Conservation (phyloP, 64 coral and sea anemone species). For the Catalaphyllia jardinei region DNA sequence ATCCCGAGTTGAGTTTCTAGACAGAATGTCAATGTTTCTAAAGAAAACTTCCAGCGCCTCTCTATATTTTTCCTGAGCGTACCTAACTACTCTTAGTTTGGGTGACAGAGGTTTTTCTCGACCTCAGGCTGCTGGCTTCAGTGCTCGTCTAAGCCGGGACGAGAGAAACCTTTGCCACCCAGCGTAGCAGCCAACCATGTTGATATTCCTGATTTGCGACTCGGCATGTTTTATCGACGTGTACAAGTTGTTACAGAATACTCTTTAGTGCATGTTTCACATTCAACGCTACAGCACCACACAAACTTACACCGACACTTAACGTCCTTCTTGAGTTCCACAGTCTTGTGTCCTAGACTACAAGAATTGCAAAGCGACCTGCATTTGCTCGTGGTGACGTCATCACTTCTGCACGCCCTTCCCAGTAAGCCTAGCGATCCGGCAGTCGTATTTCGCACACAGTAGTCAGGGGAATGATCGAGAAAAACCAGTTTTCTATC, state of each 20-base stretch:
- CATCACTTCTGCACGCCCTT: slow-evolving; percentile 44
- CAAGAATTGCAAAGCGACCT: slow-evolving; percentile 26
- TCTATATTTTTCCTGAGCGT: too few relatives aligned
- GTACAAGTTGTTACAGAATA: slow-evolving; percentile 55
- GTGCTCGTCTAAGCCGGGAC: too few relatives aligned
- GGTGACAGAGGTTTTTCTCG: too few relatives aligned
- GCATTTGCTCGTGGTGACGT: slow-evolving; percentile 21
- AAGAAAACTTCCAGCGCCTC: too few relatives aligned
- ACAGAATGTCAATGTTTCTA: too few relatives aligned
- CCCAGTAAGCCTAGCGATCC: slow-evolving; percentile 54
- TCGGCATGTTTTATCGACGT: not conserved
- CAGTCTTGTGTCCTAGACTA: not conserved
- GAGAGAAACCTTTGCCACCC: too few relatives aligned
- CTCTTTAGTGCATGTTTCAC: slow-evolving; percentile 32
- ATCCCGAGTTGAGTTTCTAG: too few relatives aligned
- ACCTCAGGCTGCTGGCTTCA: too few relatives aligned
- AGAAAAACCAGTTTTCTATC: slow-evolving; percentile 55
- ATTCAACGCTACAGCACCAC: slow-evolving; percentile 60
- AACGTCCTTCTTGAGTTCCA: not conserved
- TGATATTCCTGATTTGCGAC: too few relatives aligned
- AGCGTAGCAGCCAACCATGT: too few relatives aligned
- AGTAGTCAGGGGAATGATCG: slow-evolving; percentile 60
- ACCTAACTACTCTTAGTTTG: too few relatives aligned
- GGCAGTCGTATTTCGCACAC: slow-evolving; percentile 10
- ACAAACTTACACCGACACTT: slow-evolving; percentile 57